Evolutionary conservation across 2,797 vertebrate genomes (phyloP).

Genomic region (Xiphorhynchus erythropygius): DNA sequence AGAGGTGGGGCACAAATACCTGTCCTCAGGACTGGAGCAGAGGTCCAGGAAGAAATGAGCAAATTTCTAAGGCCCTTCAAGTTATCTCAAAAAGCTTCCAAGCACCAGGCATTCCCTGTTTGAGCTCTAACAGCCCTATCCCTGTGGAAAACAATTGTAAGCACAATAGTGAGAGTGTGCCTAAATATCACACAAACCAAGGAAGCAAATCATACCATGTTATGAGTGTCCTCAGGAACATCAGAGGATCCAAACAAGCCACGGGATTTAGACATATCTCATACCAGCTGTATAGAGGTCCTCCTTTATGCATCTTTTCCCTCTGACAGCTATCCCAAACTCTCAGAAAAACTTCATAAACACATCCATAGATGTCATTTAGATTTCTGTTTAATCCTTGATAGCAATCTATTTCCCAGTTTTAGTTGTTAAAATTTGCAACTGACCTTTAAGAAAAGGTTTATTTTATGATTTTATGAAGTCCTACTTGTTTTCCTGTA

Average conservation of each 20-base stretch:
- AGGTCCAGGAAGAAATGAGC: not conserved
- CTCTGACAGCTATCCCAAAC: not conserved
- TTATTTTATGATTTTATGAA: constrained; percentile 18
- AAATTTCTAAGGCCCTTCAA: not conserved
- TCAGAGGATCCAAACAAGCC: not conserved
- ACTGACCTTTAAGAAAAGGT: not conserved
- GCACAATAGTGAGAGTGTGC: not conserved
- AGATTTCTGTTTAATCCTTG: not conserved
- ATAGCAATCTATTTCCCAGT: not conserved
- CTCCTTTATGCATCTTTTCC: not conserved
- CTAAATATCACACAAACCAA: not conserved
- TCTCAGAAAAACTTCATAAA: not conserved
- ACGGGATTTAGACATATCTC: not conserved
- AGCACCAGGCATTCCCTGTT: not conserved
- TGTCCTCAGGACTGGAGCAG: not conserved
- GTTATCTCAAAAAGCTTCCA: constrained; percentile 14
- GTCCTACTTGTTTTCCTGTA: not conserved
- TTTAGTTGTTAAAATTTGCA: not conserved
- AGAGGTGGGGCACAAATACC: not conserved
- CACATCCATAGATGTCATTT: not conserved
- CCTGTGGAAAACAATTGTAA: constrained; percentile 26
- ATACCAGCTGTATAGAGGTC: not conserved
- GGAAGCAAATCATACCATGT: not conserved
- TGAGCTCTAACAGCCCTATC: constrained; percentile 8
- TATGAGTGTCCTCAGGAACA: not conserved